A percentile compares a stretch with the other conserved stretches of the same genome.
Evolutionary conservation across 2,888 invertebrate species (phyloP).

Genomic region (Xanthorhoe designata): DNA sequence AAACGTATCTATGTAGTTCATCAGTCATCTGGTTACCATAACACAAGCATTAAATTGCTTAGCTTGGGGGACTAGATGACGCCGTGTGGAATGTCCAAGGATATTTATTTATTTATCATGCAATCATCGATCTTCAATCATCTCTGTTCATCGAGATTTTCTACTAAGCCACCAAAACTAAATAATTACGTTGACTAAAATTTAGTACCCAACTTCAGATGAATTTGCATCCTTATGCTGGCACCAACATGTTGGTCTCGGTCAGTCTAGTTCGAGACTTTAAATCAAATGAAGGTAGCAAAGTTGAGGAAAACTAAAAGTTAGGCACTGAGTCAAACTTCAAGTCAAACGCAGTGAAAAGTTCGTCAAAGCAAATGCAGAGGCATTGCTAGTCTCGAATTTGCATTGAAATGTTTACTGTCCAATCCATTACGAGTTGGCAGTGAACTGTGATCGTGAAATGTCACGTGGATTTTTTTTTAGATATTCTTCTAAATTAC

Average conservation of each 20-base stretch:
- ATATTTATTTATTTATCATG: too few relatives aligned
- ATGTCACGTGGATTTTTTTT: too few relatives aligned
- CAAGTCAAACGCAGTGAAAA: slow-evolving; percentile 36
- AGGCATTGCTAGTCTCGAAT: slow-evolving; percentile 10
- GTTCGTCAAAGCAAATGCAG: slow-evolving; percentile 22
- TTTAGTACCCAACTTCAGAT: background rate
- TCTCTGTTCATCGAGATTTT: too few relatives aligned
- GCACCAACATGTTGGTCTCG: background rate
- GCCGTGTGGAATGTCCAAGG: too few relatives aligned
- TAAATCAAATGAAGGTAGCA: slow-evolving; percentile 19
- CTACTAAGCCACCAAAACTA: too few relatives aligned
- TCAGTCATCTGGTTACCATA: too few relatives aligned
- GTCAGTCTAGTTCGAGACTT: slow-evolving; percentile 11
- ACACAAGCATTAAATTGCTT: too few relatives aligned
- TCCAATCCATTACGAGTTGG: slow-evolving; percentile 10
- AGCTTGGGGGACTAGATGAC: too few relatives aligned
- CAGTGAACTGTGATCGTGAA: background rate
- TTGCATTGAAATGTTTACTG: slow-evolving; percentile 20
- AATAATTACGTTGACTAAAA: background rate
- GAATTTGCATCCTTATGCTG: background rate
- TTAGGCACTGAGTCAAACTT: slow-evolving; percentile 14
- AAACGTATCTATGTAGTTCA: too few relatives aligned
- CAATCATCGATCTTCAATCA: too few relatives aligned
- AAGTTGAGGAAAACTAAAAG: slow-evolving; percentile 22
- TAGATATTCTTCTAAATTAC: too few relatives aligned